These are phyloP conservation scores for Anolis apletophallus DNA, from an alignment of 2,797 vertebrate species.

Conservation along the genomic window DNA sequence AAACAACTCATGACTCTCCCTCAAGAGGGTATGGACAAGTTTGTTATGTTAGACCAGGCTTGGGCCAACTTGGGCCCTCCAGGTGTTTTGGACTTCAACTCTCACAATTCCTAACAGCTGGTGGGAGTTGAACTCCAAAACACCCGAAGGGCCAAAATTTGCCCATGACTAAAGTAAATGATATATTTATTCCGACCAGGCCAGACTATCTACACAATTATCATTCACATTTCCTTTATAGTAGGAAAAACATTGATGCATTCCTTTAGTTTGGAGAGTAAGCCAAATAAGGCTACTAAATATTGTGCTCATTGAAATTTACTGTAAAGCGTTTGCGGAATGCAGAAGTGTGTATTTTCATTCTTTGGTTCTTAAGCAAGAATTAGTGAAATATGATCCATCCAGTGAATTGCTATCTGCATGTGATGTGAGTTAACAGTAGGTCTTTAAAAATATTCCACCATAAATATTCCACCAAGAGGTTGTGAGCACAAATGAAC, in stretches of 20 bases:
- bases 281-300: neutral
- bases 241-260: neutral
- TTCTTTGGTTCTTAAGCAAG: too few relatives aligned
- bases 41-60: too few relatives aligned
- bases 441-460: neutral
- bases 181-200: neutral
- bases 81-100: too few relatives aligned
- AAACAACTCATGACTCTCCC: neutral
- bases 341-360: neutral
- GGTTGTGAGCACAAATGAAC: neutral
- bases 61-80: too few relatives aligned
- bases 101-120: too few relatives aligned
- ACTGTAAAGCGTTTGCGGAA: neutral
- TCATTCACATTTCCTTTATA: too few relatives aligned
- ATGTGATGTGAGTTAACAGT: neutral
- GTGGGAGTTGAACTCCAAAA: too few relatives aligned
- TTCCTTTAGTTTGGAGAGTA: neutral
- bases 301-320: neutral
- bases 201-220: too few relatives aligned
- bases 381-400: too few relatives aligned
- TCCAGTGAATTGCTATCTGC: rapidly evolving
- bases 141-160: too few relatives aligned
- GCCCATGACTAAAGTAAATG: too few relatives aligned
- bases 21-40: neutral
- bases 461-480: neutral